A percentile compares a stretch with the other conserved stretches of the same genome.
These are phyloP conservation scores for Thinocorus orbignyianus DNA, from an alignment of 2,113 vertebrate genomes.

Conservation along the genomic window DNA sequence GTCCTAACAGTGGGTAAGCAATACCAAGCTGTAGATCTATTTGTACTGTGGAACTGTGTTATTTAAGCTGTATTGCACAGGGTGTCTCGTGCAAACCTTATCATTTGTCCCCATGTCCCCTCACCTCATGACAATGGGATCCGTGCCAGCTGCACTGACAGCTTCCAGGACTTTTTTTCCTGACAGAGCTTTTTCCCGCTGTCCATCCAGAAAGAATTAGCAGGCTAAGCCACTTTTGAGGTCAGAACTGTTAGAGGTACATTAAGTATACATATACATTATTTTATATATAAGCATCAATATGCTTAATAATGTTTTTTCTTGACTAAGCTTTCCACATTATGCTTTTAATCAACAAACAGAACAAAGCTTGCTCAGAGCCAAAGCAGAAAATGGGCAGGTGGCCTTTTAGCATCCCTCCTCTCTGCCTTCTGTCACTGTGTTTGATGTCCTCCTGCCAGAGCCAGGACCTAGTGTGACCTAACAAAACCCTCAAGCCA, in stretches of 20 bases:
- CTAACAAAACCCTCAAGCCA: not conserved
- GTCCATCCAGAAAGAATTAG: not conserved
- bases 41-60: not conserved
- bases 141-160: not conserved
- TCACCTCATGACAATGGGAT: not conserved
- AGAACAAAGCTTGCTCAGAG: not conserved
- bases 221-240: not conserved
- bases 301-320: not conserved
- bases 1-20: not conserved
- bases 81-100: not conserved
- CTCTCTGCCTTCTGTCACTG: slow-evolving; percentile 27
- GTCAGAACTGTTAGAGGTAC: not conserved
- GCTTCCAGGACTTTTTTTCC: not conserved
- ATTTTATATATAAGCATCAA: not conserved
- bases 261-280: not conserved
- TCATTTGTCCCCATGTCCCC: not conserved
- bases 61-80: not conserved
- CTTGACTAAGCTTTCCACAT: not conserved
- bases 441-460: not conserved
- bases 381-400: not conserved
- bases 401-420: not conserved
- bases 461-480: not conserved
- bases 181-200: not conserved
- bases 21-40: not conserved
- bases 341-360: not conserved